A percentile compares a stretch with the other conserved stretches of the same genome.
Conservation (phyloP, 2,888 invertebrate genomes). For the Brenthis daphne region DNA sequence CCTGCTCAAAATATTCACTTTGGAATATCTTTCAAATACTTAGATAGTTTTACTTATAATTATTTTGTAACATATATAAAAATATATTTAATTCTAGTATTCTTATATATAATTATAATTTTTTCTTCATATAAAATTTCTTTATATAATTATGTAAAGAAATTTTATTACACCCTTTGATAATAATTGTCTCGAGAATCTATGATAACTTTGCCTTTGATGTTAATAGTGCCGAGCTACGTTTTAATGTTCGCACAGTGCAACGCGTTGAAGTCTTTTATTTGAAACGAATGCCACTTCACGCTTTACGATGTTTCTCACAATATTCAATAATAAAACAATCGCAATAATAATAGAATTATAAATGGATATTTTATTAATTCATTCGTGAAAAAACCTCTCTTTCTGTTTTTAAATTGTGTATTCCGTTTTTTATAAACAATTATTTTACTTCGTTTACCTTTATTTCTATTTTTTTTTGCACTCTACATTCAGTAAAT, state of each 20-base stretch:
- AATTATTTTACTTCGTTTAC: not conserved
- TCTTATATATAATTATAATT: too few relatives aligned
- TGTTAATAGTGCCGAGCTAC: slow-evolving; percentile 2
- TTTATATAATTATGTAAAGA: too few relatives aligned
- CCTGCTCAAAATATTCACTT: too few relatives aligned
- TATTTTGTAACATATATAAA: too few relatives aligned
- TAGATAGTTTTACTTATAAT: too few relatives aligned
- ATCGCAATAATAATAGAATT: slow-evolving; percentile 11
- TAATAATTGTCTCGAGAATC: not conserved
- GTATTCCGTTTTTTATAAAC: too few relatives aligned
- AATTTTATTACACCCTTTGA: too few relatives aligned
- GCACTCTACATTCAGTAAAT: not conserved
- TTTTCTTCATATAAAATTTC: too few relatives aligned
- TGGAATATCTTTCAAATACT: too few relatives aligned
- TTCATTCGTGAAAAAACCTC: too few relatives aligned
- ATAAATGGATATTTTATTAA: slow-evolving; percentile 3
- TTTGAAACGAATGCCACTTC: slow-evolving; percentile 22
- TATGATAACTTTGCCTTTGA: not conserved
- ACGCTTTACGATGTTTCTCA: slow-evolving; percentile 21
- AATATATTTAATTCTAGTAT: too few relatives aligned
- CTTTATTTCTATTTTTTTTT: not conserved
- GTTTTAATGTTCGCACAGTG: slow-evolving; percentile 20
- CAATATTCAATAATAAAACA: slow-evolving; percentile 13
- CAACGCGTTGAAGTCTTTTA: slow-evolving; percentile 49
- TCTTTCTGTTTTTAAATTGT: too few relatives aligned